Conservation (phyloP, 2,113 vertebrate genomes). For the Heteronetta atricapilla region DNA sequence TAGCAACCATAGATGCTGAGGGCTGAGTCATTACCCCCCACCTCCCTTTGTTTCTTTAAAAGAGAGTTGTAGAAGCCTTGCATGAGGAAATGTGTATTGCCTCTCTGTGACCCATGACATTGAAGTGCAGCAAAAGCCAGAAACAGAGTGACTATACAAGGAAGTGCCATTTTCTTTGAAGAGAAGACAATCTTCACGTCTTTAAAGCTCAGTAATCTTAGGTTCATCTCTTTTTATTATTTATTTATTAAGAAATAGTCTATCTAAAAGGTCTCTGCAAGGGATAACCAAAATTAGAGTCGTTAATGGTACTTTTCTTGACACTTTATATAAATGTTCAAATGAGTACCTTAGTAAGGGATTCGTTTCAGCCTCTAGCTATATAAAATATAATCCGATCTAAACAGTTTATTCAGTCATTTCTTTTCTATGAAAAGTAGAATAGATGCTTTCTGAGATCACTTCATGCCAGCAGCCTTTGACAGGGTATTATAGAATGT, state of each 20-base stretch:
- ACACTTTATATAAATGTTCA: not conserved
- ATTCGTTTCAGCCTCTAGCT: not conserved
- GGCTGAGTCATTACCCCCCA: not conserved
- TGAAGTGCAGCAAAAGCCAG: not conserved
- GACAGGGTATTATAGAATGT: not conserved
- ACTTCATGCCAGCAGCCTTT: conserved; percentile 16
- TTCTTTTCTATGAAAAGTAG: not conserved
- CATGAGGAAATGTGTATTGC: not conserved
- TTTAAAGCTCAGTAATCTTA: not conserved
- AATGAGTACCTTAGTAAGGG: not conserved
- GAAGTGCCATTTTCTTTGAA: not conserved
- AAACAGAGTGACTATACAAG: not conserved
- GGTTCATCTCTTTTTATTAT: not conserved
- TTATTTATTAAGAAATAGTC: not conserved
- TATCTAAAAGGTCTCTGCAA: not conserved
- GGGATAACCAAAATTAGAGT: not conserved
- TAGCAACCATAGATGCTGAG: not conserved
- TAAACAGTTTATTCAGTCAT: not conserved
- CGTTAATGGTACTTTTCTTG: not conserved
- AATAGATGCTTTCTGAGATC: not conserved
- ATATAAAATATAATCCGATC: not conserved
- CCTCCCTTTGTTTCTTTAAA: not conserved
- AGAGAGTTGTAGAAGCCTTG: not conserved
- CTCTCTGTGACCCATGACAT: not conserved
- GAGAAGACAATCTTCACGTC: not conserved